phyloP scores from a whole-genome alignment of 2,888 invertebrate species.

The Heliconius cydno region DNA sequence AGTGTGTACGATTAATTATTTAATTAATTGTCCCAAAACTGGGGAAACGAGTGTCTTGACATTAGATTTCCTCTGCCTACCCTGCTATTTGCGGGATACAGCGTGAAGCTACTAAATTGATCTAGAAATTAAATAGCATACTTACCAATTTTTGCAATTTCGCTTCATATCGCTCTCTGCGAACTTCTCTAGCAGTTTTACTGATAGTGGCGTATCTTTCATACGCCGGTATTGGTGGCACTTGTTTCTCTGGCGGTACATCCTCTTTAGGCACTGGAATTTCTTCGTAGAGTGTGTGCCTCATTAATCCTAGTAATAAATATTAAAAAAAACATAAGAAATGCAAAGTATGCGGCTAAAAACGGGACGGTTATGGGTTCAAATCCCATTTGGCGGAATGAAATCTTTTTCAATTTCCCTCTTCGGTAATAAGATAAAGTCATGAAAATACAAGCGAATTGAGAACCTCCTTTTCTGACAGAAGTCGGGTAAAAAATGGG shows the following conservation, averaged over 20 bases:
- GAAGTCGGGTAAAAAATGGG: no score
- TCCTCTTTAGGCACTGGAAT: slow-evolving; percentile 74
- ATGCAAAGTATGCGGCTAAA: no score
- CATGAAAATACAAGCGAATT: no score
- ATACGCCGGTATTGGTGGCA: slow-evolving; percentile 71
- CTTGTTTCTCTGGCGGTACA: slow-evolving; percentile 70
- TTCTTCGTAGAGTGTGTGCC: slow-evolving; percentile 71
- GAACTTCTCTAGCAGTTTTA: slow-evolving; percentile 68
- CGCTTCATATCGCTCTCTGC: slow-evolving; percentile 70
- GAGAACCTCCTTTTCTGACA: no score
- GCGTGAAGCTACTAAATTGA: background rate
- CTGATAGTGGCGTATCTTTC: slow-evolving; percentile 74
- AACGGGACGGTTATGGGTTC: no score
- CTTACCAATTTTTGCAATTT: slow-evolving; percentile 64
- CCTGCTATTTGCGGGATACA: no score
- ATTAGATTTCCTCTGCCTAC: background rate
- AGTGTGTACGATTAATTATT: no score
- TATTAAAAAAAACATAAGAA: background rate
- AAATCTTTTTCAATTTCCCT: no score
- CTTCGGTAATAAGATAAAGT: no score
- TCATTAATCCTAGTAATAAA: slow-evolving; percentile 60
- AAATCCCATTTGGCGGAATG: no score
- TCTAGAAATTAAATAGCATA: background rate
- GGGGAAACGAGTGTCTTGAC: no score
- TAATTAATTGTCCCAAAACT: no score